Evolutionary conservation across 2,113 vertebrate genomes (phyloP).

Genomic region (Albula glossodonta): DNA sequence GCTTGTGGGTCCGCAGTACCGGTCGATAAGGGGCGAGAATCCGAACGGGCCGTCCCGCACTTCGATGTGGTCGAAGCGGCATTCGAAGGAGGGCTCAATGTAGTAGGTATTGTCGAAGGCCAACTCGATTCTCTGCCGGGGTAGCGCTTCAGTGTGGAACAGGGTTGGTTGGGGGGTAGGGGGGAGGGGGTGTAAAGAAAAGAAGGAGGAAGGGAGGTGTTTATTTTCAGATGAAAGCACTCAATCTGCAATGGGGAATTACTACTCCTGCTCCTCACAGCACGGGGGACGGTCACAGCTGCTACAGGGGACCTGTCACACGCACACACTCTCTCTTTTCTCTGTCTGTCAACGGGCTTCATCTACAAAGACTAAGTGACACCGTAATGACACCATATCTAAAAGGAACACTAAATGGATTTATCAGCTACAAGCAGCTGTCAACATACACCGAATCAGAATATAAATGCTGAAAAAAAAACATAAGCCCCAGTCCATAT

Average conservation of each 20-base stretch:
- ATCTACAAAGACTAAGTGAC: background rate
- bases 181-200: background rate
- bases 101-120: slow-evolving; percentile 94
- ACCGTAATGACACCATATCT: background rate
- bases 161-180: slow-evolving; percentile 15
- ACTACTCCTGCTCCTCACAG: background rate
- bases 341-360: background rate
- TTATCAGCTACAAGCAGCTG: background rate
- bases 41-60: slow-evolving; percentile 96
- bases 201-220: background rate
- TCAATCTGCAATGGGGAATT: background rate
- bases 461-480: background rate
- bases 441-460: background rate
- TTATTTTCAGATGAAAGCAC: slow-evolving; percentile 3
- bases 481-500: background rate
- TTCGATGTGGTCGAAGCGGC: slow-evolving; percentile 96
- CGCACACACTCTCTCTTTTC: background rate
- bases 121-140: slow-evolving; percentile 93
- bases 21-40: slow-evolving; percentile 92
- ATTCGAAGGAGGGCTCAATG: slow-evolving; percentile 96
- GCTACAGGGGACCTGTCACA: background rate
- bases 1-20: slow-evolving; percentile 90
- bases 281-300: background rate
- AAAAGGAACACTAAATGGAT: background rate
- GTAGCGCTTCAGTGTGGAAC: slow-evolving; percentile 78